Evolutionary conservation across 1,140 invertebrate species (phyloP), one percentile per base, ranked within the genome.

Genomic region (Centruroides vittatus): DNA sequence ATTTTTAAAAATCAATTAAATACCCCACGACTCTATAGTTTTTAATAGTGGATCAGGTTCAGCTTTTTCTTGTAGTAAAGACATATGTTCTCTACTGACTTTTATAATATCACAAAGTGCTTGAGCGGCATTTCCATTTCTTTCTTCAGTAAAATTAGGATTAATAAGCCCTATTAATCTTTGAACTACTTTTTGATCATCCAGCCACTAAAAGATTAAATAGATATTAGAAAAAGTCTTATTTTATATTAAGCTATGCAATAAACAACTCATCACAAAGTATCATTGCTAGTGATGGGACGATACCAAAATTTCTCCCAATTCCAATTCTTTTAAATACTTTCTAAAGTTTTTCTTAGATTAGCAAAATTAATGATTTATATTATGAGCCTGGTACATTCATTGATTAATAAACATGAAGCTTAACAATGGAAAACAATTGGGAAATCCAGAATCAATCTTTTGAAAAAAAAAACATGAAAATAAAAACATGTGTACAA

Each of bases 181-280:
- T 74, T 90, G 85, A 65, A 94, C 81, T 69, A 93, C 81, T 71
- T 85, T 79, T 73, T 93, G 81, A 72, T 87, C 86, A 78, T 89
- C 85, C 68, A 96, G 79, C 90, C 90, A 95, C 89, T 96, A 73
- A 58, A 81, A 81, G 63, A 67, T 9, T 5, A 61, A 34, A 62
- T 64, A 35, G n/a, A 55, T 50, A 7, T 56, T 55, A n/a, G 10
- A 51, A 48, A 49, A 35, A 50, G 46, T 52, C 12, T 46, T 47
- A 61, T 23, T 46, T n/a, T n/a, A n/a, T n/a, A n/a, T n/a, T n/a
- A 12, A 63, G 41, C n/a, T 11, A 62, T 23, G 23, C 23, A 23
- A 23, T 23, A 23, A 23, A 23, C 23, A 23, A 23, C 23, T 23
- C 23, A 23, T 23, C 23, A 23, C 23, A 23, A 23, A 23, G 23